Evolutionary conservation across 2,888 invertebrate species (phyloP), one percentile per base, ranked within the genome.

Genomic region (Zhuqinia jingwanae): DNA sequence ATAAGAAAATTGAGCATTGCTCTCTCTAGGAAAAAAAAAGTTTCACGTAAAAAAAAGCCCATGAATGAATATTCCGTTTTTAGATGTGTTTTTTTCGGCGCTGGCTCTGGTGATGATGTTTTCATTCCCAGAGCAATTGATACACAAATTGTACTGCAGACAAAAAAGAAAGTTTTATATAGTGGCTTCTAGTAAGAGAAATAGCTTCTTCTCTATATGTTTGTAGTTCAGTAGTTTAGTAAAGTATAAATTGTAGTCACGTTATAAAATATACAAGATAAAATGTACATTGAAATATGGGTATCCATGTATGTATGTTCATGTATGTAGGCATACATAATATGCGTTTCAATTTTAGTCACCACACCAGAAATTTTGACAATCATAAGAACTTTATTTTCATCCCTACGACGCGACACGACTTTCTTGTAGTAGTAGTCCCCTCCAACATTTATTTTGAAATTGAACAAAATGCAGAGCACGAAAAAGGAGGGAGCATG

Each of bases 401-500:
- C 81, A 81, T 70, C 58, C 58, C 65, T 6, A 27, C 60, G 13
- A 60, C 68, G 1, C 68, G 5, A 65, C 65, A 42, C 15, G 8
- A 42, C 58, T 20, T 30, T 68, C 36, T 68, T n/a, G n/a, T n/a
- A n/a, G n/a, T n/a, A n/a, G 25, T 53, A 17, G 45, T 58, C 53
- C 80, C 45, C 63, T 27, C 68, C n/a, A 63, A 79, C 79, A 65
- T 79, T 79, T 81, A 70, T 70, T 58, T 36, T 58, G 56, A 81
- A 22, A 58, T 36, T 79, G 79, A 70, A 50, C 30, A 73, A 82
- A 36, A 82, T 75, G 63, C 75, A 63, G 82, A 82, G 82, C 82
- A 82, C 82, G 82, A 58, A 82, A 82, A 75, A 63, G 82, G 82
- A 82, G 73, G 82, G 82, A 47, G 63, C 75, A 60, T 75, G 47